Evolutionary conservation across 2,113 vertebrate genomes (phyloP).

Genomic region (Epinephelus lanceolatus): DNA sequence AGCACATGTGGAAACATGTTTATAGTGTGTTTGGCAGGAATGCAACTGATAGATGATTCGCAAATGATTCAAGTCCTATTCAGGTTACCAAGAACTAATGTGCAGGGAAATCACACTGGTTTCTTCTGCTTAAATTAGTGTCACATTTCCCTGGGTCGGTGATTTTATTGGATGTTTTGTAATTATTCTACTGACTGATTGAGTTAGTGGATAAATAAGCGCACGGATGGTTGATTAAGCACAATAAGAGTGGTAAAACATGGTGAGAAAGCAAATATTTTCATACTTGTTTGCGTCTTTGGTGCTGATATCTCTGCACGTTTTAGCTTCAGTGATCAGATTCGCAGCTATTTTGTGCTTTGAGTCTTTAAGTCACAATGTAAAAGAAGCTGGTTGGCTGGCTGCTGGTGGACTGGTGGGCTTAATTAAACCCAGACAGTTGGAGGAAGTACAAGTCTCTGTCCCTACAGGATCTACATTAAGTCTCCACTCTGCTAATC

Average conservation of each 20-base stretch:
- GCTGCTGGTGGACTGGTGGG: conserved; percentile 40
- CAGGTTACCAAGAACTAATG: conserved; percentile 48
- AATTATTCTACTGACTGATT: conserved; percentile 20
- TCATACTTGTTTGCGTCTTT: neutral
- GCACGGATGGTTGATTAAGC: conserved; percentile 1
- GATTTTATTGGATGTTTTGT: neutral
- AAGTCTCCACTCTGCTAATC: conserved; percentile 69
- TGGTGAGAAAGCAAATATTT: conserved; percentile 16
- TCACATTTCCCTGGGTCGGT: conserved; percentile 29
- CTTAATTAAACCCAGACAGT: conserved; percentile 79
- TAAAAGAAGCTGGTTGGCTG: conserved; percentile 40
- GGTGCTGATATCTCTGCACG: conserved; percentile 14
- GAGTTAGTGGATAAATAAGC: conserved; percentile 9
- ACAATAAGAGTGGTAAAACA: conserved; percentile 5
- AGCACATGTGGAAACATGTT: conserved; percentile 80
- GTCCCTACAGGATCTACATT: conserved; percentile 67
- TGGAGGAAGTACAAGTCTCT: conserved; percentile 66
- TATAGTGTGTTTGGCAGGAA: conserved; percentile 67
- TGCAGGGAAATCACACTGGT: conserved; percentile 36
- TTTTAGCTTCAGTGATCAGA: conserved; percentile 18
- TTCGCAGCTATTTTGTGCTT: conserved; percentile 13
- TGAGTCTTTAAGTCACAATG: conserved; percentile 14
- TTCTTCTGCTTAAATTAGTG: conserved; percentile 42
- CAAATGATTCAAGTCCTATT: conserved; percentile 71
- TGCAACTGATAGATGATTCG: conserved; percentile 72